Evolutionary conservation across 92 coral and sea anemone species (phyloP).

Genomic region (Pocillopora meandrina): DNA sequence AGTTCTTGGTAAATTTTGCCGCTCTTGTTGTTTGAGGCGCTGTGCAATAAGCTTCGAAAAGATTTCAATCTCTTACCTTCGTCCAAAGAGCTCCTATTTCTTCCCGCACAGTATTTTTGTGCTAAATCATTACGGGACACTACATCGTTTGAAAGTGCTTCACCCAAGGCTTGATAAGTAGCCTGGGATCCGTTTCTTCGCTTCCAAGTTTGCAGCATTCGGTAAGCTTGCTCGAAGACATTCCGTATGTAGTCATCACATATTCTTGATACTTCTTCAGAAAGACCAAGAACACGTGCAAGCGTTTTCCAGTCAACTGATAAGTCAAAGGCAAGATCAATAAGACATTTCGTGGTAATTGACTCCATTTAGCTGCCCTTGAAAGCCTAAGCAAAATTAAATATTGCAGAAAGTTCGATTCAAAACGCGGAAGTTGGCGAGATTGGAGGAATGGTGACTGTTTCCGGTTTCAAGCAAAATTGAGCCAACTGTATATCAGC

Average conservation of each 20-base stretch:
- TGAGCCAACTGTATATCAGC: not conserved
- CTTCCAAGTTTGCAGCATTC: constrained; percentile 24
- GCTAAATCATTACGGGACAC: constrained; percentile 15
- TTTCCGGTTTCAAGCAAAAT: not conserved
- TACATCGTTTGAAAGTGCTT: not conserved
- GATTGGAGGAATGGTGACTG: too few relatives aligned
- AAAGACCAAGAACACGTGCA: constrained; percentile 14
- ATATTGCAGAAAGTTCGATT: too few relatives aligned
- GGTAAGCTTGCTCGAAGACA: constrained; percentile 32
- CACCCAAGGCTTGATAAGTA: constrained; percentile 20
- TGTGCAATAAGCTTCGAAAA: too few relatives aligned
- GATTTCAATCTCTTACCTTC: constrained; percentile 1
- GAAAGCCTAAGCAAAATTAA: too few relatives aligned
- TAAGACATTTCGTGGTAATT: not conserved
- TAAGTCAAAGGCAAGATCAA: constrained; percentile 23
- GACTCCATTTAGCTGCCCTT: not conserved
- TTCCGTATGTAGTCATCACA: constrained; percentile 2
- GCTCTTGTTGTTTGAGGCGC: not conserved
- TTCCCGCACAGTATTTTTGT: constrained; percentile 30
- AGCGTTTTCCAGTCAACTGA: constrained; percentile 29
- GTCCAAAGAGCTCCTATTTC: not conserved
- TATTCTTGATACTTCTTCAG: constrained; percentile 1
- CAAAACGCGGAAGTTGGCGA: not conserved
- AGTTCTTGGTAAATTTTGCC: too few relatives aligned
- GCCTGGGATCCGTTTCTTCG: constrained; percentile 7